These are phyloP conservation scores for Sebastes matsubarae DNA, from an alignment of 2,797 vertebrate genomes.

Conservation along the genomic window DNA sequence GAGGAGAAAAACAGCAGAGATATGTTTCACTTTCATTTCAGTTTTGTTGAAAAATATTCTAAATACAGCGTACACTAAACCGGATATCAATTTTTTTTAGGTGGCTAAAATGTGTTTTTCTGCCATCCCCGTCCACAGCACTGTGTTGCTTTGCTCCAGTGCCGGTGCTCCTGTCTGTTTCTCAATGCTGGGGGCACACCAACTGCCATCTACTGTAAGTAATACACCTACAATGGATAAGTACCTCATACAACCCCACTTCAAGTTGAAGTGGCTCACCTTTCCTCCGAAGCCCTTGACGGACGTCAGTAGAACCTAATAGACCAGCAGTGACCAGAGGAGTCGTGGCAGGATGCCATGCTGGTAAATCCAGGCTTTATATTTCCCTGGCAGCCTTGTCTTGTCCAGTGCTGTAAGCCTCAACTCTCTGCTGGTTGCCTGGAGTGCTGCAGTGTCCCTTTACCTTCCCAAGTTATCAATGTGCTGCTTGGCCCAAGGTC, in stretches of 20 bases:
- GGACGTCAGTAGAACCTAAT: no score
- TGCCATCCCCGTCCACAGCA: background rate
- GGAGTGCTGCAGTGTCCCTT: background rate
- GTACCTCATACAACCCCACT: slow-evolving; percentile 7
- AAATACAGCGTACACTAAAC: no score
- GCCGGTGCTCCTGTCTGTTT: background rate
- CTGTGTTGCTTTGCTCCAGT: background rate
- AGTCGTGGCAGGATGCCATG: no score
- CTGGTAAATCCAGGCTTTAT: no score
- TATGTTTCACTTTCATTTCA: background rate
- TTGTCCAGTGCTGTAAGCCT: background rate
- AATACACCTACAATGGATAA: background rate
- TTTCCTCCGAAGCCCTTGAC: no score
- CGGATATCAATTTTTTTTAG: no score
- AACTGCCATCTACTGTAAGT: background rate
- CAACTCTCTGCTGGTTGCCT: background rate
- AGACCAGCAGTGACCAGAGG: no score
- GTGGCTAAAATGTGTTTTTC: no score
- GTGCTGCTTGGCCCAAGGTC: background rate
- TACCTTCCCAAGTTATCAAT: background rate
- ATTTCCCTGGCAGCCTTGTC: no score
- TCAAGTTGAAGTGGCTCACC: background rate
- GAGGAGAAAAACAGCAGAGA: no score
- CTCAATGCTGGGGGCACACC: background rate
- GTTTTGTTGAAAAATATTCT: no score